Conservation (phyloP, 2,113 vertebrate genomes). For the Propithecus coquereli region DNA sequence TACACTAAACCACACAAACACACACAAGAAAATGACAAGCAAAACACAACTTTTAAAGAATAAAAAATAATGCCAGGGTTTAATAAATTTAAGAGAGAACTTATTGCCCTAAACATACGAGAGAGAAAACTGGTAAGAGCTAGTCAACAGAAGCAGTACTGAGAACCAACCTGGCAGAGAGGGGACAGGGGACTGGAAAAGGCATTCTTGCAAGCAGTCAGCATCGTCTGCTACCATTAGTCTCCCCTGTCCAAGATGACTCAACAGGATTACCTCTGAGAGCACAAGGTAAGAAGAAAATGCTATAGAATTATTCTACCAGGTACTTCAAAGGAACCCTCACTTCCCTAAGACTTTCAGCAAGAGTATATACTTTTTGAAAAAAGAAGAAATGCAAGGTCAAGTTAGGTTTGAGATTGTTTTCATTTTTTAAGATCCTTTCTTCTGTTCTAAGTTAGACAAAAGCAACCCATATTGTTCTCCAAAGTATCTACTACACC, state of each 20-base stretch:
- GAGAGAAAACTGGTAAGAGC: neutral
- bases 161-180: neutral
- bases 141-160: neutral
- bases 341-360: neutral
- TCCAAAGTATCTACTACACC: neutral
- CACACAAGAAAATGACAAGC: neutral
- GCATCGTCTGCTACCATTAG: neutral
- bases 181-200: rapidly evolving
- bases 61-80: neutral
- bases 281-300: neutral
- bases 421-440: constrained; percentile 24
- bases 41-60: neutral
- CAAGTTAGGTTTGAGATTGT: neutral
- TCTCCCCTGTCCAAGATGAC: neutral
- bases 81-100: neutral
- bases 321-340: constrained; percentile 58
- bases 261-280: neutral
- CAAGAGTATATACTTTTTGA: neutral
- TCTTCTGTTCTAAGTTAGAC: constrained; percentile 9
- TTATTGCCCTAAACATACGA: neutral
- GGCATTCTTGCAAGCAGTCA: neutral
- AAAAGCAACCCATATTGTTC: neutral
- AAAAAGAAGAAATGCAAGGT: neutral
- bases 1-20: neutral
- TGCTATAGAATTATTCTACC: neutral